These are phyloP conservation scores for Metopia argyrocephala DNA, from an alignment of 2,888 invertebrate genomes.

Conservation along the genomic window DNA sequence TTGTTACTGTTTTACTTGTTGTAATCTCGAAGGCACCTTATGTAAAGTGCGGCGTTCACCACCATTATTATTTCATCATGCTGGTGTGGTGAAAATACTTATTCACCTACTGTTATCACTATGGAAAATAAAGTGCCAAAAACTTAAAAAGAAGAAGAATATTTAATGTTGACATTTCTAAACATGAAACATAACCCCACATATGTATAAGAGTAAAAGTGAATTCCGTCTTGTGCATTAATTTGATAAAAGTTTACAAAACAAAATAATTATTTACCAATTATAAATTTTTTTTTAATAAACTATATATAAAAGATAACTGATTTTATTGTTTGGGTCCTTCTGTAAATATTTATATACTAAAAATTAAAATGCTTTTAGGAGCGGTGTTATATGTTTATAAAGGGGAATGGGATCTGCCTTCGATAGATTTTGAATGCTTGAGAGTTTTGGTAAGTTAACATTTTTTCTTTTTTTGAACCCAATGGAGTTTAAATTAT, in stretches of 20 bases:
- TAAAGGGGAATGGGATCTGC: slow-evolving; percentile 92
- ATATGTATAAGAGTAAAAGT: not conserved
- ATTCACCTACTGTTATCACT: not conserved
- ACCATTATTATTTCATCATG: too few relatives aligned
- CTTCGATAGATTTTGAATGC: slow-evolving; percentile 90
- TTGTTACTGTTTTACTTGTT: too few relatives aligned
- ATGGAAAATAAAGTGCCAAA: not conserved
- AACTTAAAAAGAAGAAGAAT: slow-evolving; percentile 18
- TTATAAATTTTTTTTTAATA: slow-evolving; percentile 1
- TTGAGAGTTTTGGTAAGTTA: slow-evolving; percentile 87
- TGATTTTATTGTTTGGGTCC: not conserved
- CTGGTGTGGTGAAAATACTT: not conserved
- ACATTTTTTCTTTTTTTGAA: slow-evolving; percentile 35
- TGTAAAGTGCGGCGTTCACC: too few relatives aligned
- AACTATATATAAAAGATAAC: not conserved
- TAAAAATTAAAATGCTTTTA: slow-evolving; percentile 70
- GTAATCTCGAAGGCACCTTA: too few relatives aligned
- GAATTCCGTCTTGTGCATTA: not conserved
- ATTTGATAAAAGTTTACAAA: slow-evolving; percentile 22
- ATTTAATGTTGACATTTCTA: slow-evolving; percentile 41
- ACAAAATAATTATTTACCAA: slow-evolving; percentile 8
- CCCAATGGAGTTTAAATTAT: slow-evolving; percentile 56
- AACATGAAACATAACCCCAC: slow-evolving; percentile 50
- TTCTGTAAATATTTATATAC: slow-evolving; percentile 32
- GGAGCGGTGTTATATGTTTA: slow-evolving; percentile 84